Conservation (phyloP, 2,113 vertebrate genomes). For the Cephalopterus ornatus region DNA sequence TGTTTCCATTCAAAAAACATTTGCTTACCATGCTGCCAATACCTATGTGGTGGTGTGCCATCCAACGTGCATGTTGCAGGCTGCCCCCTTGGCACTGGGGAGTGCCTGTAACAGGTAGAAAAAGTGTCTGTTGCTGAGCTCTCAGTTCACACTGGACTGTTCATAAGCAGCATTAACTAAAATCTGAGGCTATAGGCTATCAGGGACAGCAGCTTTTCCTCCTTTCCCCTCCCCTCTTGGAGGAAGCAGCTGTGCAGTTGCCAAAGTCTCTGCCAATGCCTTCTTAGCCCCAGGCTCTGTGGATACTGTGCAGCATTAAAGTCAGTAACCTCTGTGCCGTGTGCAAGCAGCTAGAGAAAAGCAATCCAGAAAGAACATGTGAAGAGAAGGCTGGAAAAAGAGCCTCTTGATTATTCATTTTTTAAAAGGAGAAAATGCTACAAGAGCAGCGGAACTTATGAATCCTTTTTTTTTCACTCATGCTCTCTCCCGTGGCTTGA, state of each 20-base stretch:
- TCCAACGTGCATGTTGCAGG: accelerated
- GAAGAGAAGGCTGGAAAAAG: background rate
- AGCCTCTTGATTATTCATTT: background rate
- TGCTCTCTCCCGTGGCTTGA: background rate
- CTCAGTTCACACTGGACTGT: background rate
- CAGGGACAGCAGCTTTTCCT: background rate
- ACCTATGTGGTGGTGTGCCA: background rate
- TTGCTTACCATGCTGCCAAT: background rate
- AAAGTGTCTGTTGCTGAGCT: background rate
- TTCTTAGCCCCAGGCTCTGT: background rate
- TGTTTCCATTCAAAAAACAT: background rate
- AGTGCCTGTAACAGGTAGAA: accelerated
- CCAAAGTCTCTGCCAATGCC: background rate
- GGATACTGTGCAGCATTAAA: background rate
- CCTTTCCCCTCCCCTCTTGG: background rate
- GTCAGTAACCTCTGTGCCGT: background rate
- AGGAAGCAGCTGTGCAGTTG: background rate
- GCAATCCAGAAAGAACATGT: background rate
- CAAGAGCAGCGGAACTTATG: background rate
- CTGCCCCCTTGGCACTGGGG: background rate
- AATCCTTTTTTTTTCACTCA: background rate
- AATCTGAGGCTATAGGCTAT: background rate
- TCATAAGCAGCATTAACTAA: background rate
- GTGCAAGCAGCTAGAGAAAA: background rate
- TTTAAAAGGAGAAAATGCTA: background rate